phyloP scores from a whole-genome alignment of 2,888 invertebrate species.

The Melieria crassipennis region DNA sequence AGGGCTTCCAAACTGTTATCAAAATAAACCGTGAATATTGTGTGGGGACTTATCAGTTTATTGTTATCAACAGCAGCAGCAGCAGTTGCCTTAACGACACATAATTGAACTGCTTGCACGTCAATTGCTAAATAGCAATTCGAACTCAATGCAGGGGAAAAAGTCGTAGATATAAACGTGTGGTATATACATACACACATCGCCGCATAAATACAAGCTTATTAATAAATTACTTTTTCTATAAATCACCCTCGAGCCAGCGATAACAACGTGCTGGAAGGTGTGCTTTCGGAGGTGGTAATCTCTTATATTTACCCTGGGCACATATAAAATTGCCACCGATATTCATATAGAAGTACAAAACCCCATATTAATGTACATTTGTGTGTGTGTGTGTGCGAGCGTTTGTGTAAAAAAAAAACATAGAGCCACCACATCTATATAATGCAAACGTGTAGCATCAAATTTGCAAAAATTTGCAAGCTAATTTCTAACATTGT shows the following conservation, averaged over 20 bases:
- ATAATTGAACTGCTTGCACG: slow-evolving; percentile 10
- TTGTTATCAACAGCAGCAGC: slow-evolving; percentile 24
- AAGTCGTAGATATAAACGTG: not conserved
- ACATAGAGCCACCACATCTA: too few species aligned
- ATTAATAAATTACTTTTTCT: not conserved
- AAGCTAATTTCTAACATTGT: too few species aligned
- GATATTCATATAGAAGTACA: too few species aligned
- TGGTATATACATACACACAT: not conserved
- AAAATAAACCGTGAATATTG: slow-evolving; percentile 21
- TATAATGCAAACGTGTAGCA: too few species aligned
- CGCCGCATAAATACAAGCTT: not conserved
- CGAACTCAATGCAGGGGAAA: not conserved
- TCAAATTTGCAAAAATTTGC: too few species aligned
- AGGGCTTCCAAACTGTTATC: slow-evolving; percentile 14
- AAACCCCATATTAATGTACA: too few species aligned
- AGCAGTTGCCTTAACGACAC: not conserved
- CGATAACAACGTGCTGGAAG: not conserved
- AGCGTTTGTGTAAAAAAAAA: too few species aligned
- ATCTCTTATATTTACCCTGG: too few species aligned
- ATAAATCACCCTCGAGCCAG: not conserved
- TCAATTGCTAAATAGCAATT: slow-evolving; percentile 14
- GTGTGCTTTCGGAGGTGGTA: too few species aligned
- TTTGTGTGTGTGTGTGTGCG: too few species aligned
- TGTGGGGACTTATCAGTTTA: slow-evolving; percentile 32
- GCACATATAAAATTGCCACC: too few species aligned